phyloP scores from a whole-genome alignment of 2,888 invertebrate species.

The Oligia latruncula region DNA sequence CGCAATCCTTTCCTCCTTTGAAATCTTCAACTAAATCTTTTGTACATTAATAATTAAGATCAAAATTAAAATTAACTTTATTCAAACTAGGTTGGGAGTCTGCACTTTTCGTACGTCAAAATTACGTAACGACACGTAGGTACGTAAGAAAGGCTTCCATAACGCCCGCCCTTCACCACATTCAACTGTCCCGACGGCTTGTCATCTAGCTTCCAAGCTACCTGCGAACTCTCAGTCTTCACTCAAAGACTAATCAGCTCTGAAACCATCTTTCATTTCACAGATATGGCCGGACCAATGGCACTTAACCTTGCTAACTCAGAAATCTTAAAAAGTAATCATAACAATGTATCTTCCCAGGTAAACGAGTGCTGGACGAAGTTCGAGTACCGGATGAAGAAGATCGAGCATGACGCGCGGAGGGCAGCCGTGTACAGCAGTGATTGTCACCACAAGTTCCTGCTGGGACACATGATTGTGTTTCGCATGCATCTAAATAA shows the following conservation, averaged over 20 bases:
- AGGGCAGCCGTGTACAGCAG: conserved; percentile 81
- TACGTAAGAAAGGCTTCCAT: too few species aligned
- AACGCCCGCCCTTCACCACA: too few species aligned
- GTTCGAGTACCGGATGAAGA: conserved; percentile 73
- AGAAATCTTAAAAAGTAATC: neutral
- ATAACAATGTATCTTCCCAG: neutral
- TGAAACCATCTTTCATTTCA: neutral
- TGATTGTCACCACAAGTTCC: conserved; percentile 85
- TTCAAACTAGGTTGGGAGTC: too few species aligned
- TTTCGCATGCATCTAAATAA: conserved; percentile 86
- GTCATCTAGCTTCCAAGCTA: neutral
- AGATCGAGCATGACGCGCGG: conserved; percentile 77
- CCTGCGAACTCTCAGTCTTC: neutral
- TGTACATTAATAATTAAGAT: too few species aligned
- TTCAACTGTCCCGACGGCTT: neutral
- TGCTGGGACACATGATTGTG: conserved; percentile 86
- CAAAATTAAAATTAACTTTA: too few species aligned
- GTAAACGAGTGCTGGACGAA: conserved; percentile 71
- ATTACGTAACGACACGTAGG: too few species aligned
- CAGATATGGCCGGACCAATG: neutral
- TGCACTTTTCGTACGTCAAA: too few species aligned
- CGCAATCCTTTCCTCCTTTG: neutral
- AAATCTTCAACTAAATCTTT: too few species aligned
- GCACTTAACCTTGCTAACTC: neutral
- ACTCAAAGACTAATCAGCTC: too few species aligned